Conservation (phyloP, 2,888 invertebrate genomes). For the Hyposoter didymator region DNA sequence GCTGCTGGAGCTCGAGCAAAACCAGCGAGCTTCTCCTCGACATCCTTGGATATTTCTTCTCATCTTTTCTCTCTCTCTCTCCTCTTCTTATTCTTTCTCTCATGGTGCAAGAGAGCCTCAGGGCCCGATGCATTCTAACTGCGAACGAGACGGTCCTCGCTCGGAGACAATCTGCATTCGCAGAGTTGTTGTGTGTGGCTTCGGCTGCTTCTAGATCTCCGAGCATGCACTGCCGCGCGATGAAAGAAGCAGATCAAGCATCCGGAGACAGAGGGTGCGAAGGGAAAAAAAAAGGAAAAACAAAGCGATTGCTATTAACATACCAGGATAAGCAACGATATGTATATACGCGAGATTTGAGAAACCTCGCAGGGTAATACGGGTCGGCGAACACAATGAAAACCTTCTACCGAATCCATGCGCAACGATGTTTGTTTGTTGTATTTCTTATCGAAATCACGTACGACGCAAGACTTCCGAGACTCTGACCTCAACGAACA, state of each 20-base stretch:
- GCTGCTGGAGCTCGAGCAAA: conserved; percentile 54
- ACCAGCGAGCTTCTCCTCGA: conserved; percentile 58
- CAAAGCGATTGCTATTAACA: conserved; percentile 53
- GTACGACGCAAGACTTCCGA: neutral
- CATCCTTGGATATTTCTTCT: conserved; percentile 60
- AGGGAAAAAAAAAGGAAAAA: conserved; percentile 44
- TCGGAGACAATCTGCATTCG: conserved; percentile 78
- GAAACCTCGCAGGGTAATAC: neutral
- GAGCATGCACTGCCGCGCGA: conserved; percentile 23
- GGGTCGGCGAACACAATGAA: conserved; percentile 10
- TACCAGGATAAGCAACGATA: conserved; percentile 46
- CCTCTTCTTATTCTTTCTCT: conserved; percentile 32
- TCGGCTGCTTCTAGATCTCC: conserved; percentile 51
- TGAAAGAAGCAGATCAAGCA: conserved; percentile 60
- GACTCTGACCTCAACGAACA: neutral
- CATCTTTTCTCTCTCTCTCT: conserved; percentile 35
- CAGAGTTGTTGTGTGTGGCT: conserved; percentile 54
- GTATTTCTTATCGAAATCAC: neutral
- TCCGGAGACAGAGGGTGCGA: conserved; percentile 56
- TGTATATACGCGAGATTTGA: neutral
- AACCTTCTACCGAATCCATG: neutral
- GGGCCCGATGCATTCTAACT: conserved; percentile 60
- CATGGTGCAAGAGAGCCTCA: conserved; percentile 27
- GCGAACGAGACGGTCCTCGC: conserved; percentile 62
- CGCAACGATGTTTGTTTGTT: neutral